These are phyloP conservation scores for Apteryx mantelli DNA, from an alignment of 2,113 vertebrate genomes.

Conservation along the genomic window DNA sequence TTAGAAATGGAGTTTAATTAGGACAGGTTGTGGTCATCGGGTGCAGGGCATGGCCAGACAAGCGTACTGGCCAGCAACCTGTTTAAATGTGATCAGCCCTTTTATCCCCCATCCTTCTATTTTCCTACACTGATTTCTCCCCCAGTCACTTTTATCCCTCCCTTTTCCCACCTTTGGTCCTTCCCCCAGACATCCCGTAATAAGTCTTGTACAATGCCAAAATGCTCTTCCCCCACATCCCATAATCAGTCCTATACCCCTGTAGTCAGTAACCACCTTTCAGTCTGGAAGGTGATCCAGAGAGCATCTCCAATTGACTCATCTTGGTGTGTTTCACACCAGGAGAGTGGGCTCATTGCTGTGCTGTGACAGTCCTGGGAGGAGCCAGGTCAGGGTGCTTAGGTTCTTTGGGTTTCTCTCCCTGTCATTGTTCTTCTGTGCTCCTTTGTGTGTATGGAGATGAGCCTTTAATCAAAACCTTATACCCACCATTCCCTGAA, in stretches of 20 bases:
- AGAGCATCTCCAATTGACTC: background rate
- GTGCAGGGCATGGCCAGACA: background rate
- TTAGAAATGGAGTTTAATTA: background rate
- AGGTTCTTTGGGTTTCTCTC: background rate
- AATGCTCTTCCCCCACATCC: background rate
- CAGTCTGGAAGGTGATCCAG: too few relatives aligned
- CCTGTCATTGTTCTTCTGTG: background rate
- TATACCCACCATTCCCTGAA: background rate
- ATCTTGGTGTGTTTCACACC: background rate
- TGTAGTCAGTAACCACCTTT: background rate
- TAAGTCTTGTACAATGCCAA: too few relatives aligned
- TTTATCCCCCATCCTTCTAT: background rate
- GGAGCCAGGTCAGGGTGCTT: background rate
- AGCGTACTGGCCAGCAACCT: accelerated
- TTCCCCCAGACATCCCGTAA: background rate
- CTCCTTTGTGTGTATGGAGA: background rate
- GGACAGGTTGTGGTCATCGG: background rate
- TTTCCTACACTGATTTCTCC: background rate
- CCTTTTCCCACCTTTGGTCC: background rate
- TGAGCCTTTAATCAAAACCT: background rate
- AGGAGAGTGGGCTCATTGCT: background rate
- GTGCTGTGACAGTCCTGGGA: background rate
- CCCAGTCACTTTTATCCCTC: background rate
- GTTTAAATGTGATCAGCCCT: background rate
- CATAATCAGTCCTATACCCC: accelerated